A percentile compares a stretch with the other conserved stretches of the same genome.
Conservation (phyloP, 2,888 invertebrate species). For the Orchesellides sinensis region DNA sequence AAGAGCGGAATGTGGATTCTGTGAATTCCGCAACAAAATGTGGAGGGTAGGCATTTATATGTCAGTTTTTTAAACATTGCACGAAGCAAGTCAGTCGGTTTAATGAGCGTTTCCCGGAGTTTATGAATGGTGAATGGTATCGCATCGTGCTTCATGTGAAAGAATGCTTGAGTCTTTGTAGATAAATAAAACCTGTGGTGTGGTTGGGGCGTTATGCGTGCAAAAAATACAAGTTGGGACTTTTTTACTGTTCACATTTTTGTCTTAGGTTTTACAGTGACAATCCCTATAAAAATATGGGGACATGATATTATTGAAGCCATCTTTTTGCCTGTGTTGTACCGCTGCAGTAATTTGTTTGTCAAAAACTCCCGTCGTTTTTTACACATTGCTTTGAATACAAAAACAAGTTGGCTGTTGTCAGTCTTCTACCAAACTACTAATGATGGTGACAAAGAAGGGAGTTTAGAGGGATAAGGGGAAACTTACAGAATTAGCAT, state of each 20-base stretch:
- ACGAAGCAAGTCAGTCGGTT: conserved; percentile 35
- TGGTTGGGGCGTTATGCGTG: neutral
- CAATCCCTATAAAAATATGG: neutral
- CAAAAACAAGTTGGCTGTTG: neutral
- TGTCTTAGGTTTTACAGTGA: neutral
- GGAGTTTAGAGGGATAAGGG: neutral
- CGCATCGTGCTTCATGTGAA: conserved; percentile 13
- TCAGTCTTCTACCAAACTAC: neutral
- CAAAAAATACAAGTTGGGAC: neutral
- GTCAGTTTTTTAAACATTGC: conserved; percentile 24
- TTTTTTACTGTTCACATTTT: neutral
- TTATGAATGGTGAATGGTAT: conserved; percentile 41
- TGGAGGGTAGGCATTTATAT: conserved; percentile 45
- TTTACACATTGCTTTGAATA: too few relatives aligned
- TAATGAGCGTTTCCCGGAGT: conserved; percentile 59
- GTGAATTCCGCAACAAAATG: conserved; percentile 44
- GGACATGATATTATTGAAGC: neutral
- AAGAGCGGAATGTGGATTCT: conserved; percentile 52
- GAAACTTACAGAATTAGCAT: neutral
- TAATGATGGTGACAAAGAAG: neutral
- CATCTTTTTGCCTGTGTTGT: neutral
- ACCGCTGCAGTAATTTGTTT: neutral
- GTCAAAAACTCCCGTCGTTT: too few relatives aligned
- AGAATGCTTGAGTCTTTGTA: neutral
- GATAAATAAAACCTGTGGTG: too few relatives aligned